Evolutionary conservation across 2,113 vertebrate species (phyloP).

Genomic region (Pitta sordida): DNA sequence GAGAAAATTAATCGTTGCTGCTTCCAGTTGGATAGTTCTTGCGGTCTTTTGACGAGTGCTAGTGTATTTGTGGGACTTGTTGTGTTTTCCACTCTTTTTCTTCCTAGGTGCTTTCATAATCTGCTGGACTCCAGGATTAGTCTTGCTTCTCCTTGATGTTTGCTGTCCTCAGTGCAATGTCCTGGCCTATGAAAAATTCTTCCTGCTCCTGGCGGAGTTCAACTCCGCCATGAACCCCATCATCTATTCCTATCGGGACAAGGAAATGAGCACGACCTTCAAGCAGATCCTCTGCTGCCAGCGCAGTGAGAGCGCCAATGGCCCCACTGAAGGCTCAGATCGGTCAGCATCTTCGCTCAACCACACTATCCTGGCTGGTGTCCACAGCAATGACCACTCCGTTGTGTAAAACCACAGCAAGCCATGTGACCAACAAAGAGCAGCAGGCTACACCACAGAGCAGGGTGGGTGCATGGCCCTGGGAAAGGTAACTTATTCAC

Average conservation of each 20-base stretch:
- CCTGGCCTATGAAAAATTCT: slow-evolving; percentile 95
- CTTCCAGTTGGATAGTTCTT: not conserved
- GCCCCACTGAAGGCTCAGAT: slow-evolving; percentile 89
- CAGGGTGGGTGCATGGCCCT: not conserved
- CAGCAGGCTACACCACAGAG: not conserved
- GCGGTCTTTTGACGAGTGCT: not conserved
- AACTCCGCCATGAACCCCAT: slow-evolving; percentile 99
- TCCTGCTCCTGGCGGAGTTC: slow-evolving; percentile 95
- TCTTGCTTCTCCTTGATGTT: slow-evolving; percentile 92
- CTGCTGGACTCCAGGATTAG: slow-evolving; percentile 97
- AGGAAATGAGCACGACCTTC: slow-evolving; percentile 98
- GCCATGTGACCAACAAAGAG: not conserved
- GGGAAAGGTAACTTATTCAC: slow-evolving; percentile 23
- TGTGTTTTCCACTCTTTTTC: not conserved
- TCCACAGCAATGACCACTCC: slow-evolving; percentile 91
- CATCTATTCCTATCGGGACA: slow-evolving; percentile 98
- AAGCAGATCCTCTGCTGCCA: slow-evolving; percentile 97
- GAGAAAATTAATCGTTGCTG: not conserved
- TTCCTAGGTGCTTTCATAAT: slow-evolving; percentile 91
- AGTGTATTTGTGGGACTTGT: not conserved
- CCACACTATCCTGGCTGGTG: slow-evolving; percentile 88
- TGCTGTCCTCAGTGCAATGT: slow-evolving; percentile 90
- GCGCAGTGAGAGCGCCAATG: slow-evolving; percentile 84
- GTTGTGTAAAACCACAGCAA: slow-evolving; percentile 79
- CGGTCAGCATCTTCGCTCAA: slow-evolving; percentile 93